Evolutionary conservation across 2,797 vertebrate genomes (phyloP).

Genomic region (Loriculus beryllinus): DNA sequence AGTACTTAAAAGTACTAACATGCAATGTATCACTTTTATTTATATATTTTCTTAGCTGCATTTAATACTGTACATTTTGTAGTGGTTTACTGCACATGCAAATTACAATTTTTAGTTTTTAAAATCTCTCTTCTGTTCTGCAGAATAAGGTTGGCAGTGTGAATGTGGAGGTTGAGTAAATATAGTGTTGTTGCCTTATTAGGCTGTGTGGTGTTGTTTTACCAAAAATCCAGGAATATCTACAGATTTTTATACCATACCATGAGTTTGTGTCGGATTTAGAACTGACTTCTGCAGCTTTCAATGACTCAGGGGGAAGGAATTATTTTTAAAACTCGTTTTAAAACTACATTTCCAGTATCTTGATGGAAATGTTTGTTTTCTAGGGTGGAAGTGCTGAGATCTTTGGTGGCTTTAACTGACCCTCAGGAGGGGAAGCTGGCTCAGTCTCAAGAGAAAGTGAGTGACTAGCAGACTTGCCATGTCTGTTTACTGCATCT

Average conservation of each 20-base stretch:
- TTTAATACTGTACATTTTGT: not conserved
- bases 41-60: not conserved
- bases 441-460: constrained; percentile 64
- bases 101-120: not conserved
- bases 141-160: not conserved
- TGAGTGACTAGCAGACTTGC: constrained; percentile 68
- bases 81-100: not conserved
- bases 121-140: not conserved
- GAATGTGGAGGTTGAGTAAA: not conserved
- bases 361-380: constrained; percentile 60
- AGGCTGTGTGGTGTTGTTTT: not conserved
- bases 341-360: constrained; percentile 54
- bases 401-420: constrained; percentile 69
- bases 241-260: not conserved
- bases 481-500: constrained; percentile 17
- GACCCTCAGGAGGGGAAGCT: constrained; percentile 69
- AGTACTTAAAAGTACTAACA: not conserved
- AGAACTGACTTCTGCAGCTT: not conserved
- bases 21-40: not conserved
- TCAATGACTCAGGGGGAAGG: not conserved
- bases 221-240: not conserved
- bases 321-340: constrained; percentile 15
- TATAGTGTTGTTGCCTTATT: not conserved
- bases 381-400: constrained; percentile 71
- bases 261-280: not conserved